These are phyloP conservation scores for Chamaetylas fuelleborni DNA, from an alignment of 2,113 vertebrate genomes.

Conservation along the genomic window DNA sequence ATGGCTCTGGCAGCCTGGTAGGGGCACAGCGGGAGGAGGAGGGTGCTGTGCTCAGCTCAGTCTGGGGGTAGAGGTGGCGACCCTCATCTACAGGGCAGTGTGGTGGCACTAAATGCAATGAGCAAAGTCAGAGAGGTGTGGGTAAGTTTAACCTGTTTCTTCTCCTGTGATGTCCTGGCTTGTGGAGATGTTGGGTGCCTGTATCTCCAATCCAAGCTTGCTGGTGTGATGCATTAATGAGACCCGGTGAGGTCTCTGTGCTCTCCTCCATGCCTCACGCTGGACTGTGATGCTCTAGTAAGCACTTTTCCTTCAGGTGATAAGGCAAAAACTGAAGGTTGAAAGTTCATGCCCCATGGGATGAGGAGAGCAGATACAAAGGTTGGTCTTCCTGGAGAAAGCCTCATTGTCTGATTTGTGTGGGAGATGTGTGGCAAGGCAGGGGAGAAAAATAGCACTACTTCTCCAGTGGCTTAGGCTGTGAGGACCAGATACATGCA, in stretches of 20 bases:
- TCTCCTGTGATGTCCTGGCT: neutral
- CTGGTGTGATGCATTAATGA: neutral
- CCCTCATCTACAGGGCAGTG: neutral
- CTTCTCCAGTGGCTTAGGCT: neutral
- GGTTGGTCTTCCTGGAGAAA: neutral
- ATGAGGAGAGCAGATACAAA: neutral
- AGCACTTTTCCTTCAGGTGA: neutral
- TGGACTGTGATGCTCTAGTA: neutral
- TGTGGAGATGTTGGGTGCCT: neutral
- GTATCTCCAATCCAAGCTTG: neutral
- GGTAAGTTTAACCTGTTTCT: neutral
- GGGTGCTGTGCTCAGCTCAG: accelerated
- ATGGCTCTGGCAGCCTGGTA: neutral
- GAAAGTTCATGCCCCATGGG: neutral
- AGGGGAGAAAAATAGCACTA: neutral
- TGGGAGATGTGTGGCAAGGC: neutral
- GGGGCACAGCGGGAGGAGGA: neutral
- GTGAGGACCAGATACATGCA: neutral
- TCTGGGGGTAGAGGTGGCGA: neutral
- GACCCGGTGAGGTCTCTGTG: neutral
- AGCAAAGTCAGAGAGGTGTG: neutral
- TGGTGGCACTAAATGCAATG: neutral
- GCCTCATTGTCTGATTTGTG: neutral
- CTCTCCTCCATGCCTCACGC: neutral
- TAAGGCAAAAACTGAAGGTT: neutral